Percentiles rank a stretch among this genome's conserved stretches.
These are phyloP conservation scores for Hylia prasina DNA, from an alignment of 2,113 vertebrate genomes.

Conservation along the genomic window DNA sequence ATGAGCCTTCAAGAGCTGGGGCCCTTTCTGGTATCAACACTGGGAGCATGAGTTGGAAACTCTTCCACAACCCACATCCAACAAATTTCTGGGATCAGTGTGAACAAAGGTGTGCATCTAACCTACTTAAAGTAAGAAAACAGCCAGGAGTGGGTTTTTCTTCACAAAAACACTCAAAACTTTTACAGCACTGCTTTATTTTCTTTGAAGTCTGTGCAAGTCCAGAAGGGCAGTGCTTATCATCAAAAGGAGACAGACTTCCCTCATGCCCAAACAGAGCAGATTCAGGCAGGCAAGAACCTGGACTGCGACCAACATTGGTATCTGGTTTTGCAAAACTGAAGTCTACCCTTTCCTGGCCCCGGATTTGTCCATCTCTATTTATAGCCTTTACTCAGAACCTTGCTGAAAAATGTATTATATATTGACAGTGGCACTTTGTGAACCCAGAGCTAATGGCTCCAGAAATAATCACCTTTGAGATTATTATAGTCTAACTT, in stretches of 20 bases:
- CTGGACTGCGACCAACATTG: background rate
- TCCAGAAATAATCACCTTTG: constrained; percentile 13
- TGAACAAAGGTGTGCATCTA: background rate
- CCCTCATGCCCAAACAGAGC: background rate
- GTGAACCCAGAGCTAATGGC: background rate
- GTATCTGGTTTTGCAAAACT: constrained; percentile 18
- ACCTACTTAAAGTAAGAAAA: background rate
- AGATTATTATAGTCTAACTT: background rate
- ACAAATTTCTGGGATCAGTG: background rate
- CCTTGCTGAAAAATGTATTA: constrained; percentile 30
- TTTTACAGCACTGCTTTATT: background rate
- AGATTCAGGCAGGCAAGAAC: background rate
- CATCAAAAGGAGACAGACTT: background rate
- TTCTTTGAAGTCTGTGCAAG: background rate
- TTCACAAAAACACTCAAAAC: background rate
- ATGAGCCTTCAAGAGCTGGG: background rate
- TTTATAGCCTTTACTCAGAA: background rate
- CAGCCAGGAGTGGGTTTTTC: background rate
- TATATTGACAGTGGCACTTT: constrained; percentile 8
- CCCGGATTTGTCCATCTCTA: background rate
- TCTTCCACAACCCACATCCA: background rate
- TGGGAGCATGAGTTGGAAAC: background rate
- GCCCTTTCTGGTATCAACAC: background rate
- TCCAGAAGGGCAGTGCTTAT: background rate
- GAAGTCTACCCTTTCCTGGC: background rate